Conservation (phyloP, 2,113 vertebrate species). For the Silurus meridionalis region DNA sequence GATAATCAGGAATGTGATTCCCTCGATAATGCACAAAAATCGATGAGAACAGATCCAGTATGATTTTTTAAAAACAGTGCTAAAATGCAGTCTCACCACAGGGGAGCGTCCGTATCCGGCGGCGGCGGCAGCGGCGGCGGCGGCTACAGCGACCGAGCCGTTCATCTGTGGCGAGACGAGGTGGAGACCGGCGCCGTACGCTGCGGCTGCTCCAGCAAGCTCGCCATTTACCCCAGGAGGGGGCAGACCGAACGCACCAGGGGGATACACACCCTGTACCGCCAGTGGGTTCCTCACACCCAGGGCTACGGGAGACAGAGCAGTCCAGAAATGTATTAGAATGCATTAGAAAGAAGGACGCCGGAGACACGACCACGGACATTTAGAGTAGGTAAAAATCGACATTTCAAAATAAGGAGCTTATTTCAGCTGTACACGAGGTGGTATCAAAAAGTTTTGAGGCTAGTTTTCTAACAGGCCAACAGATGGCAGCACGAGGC, state of each 20-base stretch:
- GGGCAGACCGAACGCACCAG: constrained; percentile 81
- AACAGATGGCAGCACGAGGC: too few relatives aligned
- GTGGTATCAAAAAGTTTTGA: too few relatives aligned
- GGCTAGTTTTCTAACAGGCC: too few relatives aligned
- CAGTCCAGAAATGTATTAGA: not conserved
- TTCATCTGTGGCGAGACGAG: constrained; percentile 94
- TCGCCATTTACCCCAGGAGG: constrained; percentile 84
- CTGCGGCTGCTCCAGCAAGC: constrained; percentile 70
- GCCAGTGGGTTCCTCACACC: constrained; percentile 83
- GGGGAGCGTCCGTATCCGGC: constrained; percentile 81
- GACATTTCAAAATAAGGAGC: too few relatives aligned
- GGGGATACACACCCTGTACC: constrained; percentile 81
- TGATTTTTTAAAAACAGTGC: not conserved
- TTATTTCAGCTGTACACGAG: too few relatives aligned
- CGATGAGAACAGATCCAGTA: not conserved
- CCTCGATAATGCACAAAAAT: not conserved
- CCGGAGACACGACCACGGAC: not conserved
- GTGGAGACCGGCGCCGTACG: constrained; percentile 87
- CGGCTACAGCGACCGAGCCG: constrained; percentile 79
- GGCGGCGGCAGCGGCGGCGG: constrained; percentile 79
- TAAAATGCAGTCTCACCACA: constrained; percentile 77
- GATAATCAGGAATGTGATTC: not conserved
- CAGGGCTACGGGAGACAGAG: constrained; percentile 69
- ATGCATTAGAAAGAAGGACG: too few relatives aligned
- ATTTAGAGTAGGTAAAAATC: not conserved